Base-by-base conservation (phyloP, 2,113 vertebrate species). In the Girardinichthys multiradiatus region DNA sequence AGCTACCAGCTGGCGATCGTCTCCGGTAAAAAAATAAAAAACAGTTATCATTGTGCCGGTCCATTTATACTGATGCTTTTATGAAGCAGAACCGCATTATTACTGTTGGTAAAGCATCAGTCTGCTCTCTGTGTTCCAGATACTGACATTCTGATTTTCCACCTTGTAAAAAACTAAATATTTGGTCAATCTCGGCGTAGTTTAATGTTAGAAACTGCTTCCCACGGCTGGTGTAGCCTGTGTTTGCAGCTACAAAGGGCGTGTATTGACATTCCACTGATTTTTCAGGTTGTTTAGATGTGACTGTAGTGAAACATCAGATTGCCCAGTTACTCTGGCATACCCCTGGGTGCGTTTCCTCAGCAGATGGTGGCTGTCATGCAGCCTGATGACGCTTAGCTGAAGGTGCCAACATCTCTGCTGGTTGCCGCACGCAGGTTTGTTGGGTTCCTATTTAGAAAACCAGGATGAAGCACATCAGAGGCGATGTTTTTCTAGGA, bases 381-480 rank as follows among this genome's bases (percentile, higher is more conserved):
- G 17, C 29, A 4, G 51, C n/a, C 31, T 24, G 66, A 48, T 76
- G 65, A 57, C 37, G 65, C 74, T 70, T 69, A 57, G 57, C 75
- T 79, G 51, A 71, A 64, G 54, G 59, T 35, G 62, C 21, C 57
- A 37, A 65, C 72, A 29, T 64, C 48, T 71, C 37, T 54, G 21
- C 69, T 8, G n/a, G 39, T 77, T 39, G 77, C 64, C 79, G 81
- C 58, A 68, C 80, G 81, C 42, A 37, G 67, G 72, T 57, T 68
- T 78, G 70, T 68, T 88, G 70, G 86, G 78, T 66, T 68, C 0
- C 57, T 29, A 39, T 78, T 72, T n/a, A 17, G 63, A 74, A 82
- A 89, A 87, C 78, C 76, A 79, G 89, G 91, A 90, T 92, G 89
- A 90, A 92, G 91, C 88, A 76, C 85, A 26, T 74, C 19, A 61